phyloP scores from a whole-genome alignment of 1,140 invertebrate species.

The Pseudomyrmex sp. region DNA sequence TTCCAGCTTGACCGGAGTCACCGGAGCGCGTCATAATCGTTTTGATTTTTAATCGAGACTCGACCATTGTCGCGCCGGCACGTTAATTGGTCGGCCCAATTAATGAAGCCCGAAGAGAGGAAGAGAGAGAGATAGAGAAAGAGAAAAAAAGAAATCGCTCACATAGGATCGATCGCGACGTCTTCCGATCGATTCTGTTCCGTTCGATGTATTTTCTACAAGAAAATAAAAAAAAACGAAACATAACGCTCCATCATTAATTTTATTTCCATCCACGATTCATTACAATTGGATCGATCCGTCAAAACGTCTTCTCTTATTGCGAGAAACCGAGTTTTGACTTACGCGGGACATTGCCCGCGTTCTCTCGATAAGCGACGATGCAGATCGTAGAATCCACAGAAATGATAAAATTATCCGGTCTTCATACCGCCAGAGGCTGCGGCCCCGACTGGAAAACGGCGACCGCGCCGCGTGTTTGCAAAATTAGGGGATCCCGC shows the following conservation, averaged over 20 bases:
- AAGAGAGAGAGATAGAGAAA: too few species aligned
- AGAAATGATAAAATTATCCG: conserved; percentile 27
- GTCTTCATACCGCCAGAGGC: background rate
- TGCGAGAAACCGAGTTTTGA: conserved; percentile 23
- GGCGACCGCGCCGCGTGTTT: background rate
- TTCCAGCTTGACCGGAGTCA: conserved; percentile 70
- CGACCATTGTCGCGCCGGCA: conserved; percentile 78
- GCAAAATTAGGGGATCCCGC: conserved; percentile 49
- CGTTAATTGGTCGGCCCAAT: conserved; percentile 80
- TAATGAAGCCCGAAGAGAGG: conserved; percentile 57
- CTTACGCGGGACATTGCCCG: conserved; percentile 15
- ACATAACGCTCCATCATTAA: background rate
- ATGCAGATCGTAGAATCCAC: conserved; percentile 2
- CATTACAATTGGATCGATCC: background rate
- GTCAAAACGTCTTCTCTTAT: background rate
- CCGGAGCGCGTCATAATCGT: conserved; percentile 79
- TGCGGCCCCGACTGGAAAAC: conserved; percentile 5
- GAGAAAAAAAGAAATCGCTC: background rate
- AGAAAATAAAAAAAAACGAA: background rate
- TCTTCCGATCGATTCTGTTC: background rate
- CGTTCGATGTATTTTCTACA: background rate
- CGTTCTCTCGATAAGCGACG: conserved; percentile 4
- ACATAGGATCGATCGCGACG: background rate
- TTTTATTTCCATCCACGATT: conserved; percentile 21
- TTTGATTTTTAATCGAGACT: conserved; percentile 82